Evolutionary conservation across 1,140 invertebrate genomes (phyloP).

Genomic region (Lamellibrachia luymesi): DNA sequence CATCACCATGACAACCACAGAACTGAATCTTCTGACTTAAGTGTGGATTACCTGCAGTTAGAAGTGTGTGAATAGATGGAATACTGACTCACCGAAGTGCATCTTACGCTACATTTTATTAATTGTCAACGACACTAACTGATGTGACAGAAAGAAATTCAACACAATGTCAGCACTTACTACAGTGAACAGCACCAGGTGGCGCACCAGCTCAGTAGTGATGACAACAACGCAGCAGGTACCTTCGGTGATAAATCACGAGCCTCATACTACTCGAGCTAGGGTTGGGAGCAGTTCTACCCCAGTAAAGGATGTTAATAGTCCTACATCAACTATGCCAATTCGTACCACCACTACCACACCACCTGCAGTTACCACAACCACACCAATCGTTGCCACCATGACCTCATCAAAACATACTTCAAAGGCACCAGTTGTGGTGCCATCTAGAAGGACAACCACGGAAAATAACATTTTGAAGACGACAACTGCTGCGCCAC

Average conservation of each 20-base stretch:
- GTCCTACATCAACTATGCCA: not conserved
- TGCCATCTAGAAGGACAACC: not conserved
- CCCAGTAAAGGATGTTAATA: not conserved
- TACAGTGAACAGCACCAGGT: not conserved
- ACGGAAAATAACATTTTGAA: not conserved
- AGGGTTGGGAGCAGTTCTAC: not conserved
- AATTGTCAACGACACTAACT: not conserved
- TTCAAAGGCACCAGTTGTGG: not conserved
- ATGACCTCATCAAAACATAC: not conserved
- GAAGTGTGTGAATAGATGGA: not conserved
- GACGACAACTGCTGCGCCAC: not conserved
- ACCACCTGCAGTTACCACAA: not conserved
- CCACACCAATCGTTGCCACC: not conserved
- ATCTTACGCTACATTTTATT: not conserved
- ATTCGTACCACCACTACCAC: not conserved
- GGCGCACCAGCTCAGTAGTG: not conserved
- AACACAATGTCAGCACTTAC: not conserved
- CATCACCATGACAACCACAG: not conserved
- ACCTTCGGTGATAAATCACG: not conserved
- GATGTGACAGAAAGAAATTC: not conserved
- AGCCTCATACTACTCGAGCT: not conserved
- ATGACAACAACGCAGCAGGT: not conserved
- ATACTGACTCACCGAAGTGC: not conserved
- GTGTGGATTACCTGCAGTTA: not conserved
- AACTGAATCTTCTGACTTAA: not conserved